A percentile compares a stretch with the other conserved stretches of the same genome.
Evolutionary conservation across 2,888 invertebrate genomes (phyloP).

Genomic region (Hedychridium roseum): DNA sequence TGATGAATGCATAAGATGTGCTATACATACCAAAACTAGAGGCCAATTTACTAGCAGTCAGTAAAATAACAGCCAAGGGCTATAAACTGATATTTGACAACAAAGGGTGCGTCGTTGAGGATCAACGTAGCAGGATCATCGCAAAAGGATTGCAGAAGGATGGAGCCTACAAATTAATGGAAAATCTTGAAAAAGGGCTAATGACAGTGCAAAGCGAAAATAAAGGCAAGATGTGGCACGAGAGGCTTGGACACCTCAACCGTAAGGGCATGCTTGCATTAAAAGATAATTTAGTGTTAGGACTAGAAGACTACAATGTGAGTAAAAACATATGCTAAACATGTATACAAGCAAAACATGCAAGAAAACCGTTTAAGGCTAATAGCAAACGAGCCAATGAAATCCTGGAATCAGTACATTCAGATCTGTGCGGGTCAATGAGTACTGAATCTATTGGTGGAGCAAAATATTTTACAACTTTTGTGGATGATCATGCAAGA

Average conservation of each 20-base stretch:
- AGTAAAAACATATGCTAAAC: slow-evolving; percentile 21
- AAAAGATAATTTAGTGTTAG: slow-evolving; percentile 16
- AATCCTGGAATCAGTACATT: slow-evolving; percentile 41
- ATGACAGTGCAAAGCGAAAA: slow-evolving; percentile 20
- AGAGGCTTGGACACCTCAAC: slow-evolving; percentile 36
- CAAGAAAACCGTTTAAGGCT: slow-evolving; percentile 29
- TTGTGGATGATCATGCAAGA: slow-evolving; percentile 51
- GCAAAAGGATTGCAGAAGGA: slow-evolving; percentile 1
- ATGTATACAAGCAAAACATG: slow-evolving; percentile 40
- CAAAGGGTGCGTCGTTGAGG: slow-evolving; percentile 3
- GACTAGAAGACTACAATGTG: slow-evolving; percentile 3
- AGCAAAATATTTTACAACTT: slow-evolving; percentile 51
- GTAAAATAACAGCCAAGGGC: slow-evolving; percentile 15
- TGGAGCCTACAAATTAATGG: slow-evolving; percentile 4
- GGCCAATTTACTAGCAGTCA: slow-evolving; percentile 31
- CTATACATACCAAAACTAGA: slow-evolving; percentile 20
- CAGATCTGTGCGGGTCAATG: background rate
- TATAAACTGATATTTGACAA: slow-evolving; percentile 5
- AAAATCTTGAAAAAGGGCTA: background rate
- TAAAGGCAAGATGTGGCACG: slow-evolving; percentile 36
- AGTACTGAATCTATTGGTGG: slow-evolving; percentile 48
- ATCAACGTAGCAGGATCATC: background rate
- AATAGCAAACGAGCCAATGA: slow-evolving; percentile 24
- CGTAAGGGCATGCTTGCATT: slow-evolving; percentile 18
- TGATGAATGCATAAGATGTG: slow-evolving; percentile 9